Conservation (phyloP, 2,888 invertebrate genomes). For the Eurytoma californica region DNA sequence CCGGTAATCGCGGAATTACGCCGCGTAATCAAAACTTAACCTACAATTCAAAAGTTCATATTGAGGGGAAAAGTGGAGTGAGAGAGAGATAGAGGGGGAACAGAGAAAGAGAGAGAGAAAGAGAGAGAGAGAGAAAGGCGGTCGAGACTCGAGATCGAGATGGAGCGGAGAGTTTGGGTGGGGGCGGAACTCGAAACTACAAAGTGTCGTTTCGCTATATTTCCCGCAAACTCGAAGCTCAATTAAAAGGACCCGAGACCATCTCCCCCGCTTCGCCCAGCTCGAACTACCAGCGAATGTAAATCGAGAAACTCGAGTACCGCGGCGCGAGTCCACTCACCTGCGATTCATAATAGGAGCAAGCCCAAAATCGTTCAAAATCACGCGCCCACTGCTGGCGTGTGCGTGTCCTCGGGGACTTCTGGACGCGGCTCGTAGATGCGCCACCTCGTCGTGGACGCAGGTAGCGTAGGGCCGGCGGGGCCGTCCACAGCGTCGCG, state of each 20-base stretch:
- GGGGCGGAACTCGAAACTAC: conserved; percentile 50
- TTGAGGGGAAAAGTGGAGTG: conserved; percentile 44
- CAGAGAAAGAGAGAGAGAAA: conserved; percentile 17
- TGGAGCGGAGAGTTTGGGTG: conserved; percentile 24
- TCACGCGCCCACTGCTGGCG: conserved; percentile 77
- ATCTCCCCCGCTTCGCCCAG: conserved; percentile 55
- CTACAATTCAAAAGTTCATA: conserved; percentile 69
- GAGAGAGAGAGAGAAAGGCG: conserved; percentile 19
- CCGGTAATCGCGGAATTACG: conserved; percentile 17
- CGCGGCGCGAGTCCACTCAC: background rate
- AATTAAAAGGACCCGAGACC: background rate
- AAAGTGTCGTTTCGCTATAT: conserved; percentile 48
- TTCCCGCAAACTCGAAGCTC: conserved; percentile 1
- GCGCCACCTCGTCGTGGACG: conserved; percentile 63
- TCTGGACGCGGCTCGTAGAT: conserved; percentile 68
- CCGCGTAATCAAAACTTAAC: conserved; percentile 64
- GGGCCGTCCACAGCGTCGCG: background rate
- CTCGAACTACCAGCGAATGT: conserved; percentile 12
- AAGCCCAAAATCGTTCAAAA: conserved; percentile 74
- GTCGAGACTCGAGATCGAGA: background rate
- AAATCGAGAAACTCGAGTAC: background rate
- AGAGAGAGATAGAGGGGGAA: conserved; percentile 36
- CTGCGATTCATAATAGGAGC: conserved; percentile 59
- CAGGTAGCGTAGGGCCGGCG: conserved; percentile 12
- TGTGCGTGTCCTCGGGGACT: conserved; percentile 68